These are phyloP conservation scores for Prosapia bicincta DNA, from an alignment of 2,888 invertebrate species.

Conservation along the genomic window DNA sequence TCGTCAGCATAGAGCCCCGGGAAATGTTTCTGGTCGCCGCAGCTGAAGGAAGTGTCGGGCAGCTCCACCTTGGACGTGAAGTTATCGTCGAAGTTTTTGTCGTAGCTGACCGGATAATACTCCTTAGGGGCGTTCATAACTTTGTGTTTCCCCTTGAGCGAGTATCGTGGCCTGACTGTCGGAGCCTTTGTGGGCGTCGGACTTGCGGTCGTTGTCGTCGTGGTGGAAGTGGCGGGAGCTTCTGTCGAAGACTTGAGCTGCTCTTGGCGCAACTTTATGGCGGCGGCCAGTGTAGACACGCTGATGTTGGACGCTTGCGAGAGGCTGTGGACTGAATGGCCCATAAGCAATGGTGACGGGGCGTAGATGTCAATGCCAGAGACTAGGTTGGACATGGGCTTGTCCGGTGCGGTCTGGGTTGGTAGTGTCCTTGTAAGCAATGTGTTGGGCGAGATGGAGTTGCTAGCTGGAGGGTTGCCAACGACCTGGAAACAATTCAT, in stretches of 20 bases:
- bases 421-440: slow-evolving; percentile 29
- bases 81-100: slow-evolving; percentile 86
- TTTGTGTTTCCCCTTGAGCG: slow-evolving; percentile 49
- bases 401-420: slow-evolving; percentile 10
- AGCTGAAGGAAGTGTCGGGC: slow-evolving; percentile 79
- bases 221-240: slow-evolving; percentile 49
- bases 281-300: slow-evolving; percentile 72
- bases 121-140: slow-evolving; percentile 89
- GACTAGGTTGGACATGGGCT: neutral
- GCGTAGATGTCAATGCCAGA: slow-evolving; percentile 35
- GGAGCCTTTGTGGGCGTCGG: slow-evolving; percentile 35
- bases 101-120: slow-evolving; percentile 84
- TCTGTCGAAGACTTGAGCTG: slow-evolving; percentile 41
- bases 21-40: slow-evolving; percentile 86
- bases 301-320: slow-evolving; percentile 74
- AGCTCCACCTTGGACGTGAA: slow-evolving; percentile 71
- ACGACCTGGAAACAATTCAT: slow-evolving; percentile 25
- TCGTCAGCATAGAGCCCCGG: slow-evolving; percentile 87
- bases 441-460: slow-evolving; percentile 21
- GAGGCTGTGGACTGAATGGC: slow-evolving; percentile 52
- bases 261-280: slow-evolving; percentile 50
- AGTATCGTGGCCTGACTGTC: slow-evolving; percentile 42
- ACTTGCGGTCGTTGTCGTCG: slow-evolving; percentile 48
- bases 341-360: slow-evolving; percentile 43
- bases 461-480: neutral